These are phyloP conservation scores for Catalaphyllia jardinei DNA, from an alignment of 64 coral and sea anemone genomes.

Conservation along the genomic window DNA sequence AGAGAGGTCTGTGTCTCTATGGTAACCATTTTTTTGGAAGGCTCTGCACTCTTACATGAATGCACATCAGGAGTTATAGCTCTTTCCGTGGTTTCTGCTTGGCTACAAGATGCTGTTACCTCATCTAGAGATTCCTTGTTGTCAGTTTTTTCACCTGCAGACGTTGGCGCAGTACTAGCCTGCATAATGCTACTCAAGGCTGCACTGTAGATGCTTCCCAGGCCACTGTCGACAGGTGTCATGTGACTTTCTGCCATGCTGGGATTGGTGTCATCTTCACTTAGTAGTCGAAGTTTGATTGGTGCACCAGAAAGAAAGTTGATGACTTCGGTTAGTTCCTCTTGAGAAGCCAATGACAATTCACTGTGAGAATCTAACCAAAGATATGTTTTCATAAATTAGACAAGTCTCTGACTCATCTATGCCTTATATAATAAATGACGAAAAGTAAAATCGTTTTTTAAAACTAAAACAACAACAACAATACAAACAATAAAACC, in stretches of 20 bases:
- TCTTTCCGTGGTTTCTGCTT: slow-evolving; percentile 5
- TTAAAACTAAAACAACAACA: too few relatives aligned
- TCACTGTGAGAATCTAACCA: slow-evolving; percentile 85
- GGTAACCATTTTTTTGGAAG: slow-evolving; percentile 8
- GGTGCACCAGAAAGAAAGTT: slow-evolving; percentile 94
- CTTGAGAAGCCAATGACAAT: slow-evolving; percentile 91
- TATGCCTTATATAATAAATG: too few relatives aligned
- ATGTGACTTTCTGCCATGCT: slow-evolving; percentile 72
- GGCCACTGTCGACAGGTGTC: slow-evolving; percentile 88
- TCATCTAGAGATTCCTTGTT: neutral
- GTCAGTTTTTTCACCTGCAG: neutral
- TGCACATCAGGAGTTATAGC: neutral
- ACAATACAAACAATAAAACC: too few relatives aligned
- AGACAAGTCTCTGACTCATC: neutral
- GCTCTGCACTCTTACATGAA: neutral
- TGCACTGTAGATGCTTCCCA: slow-evolving; percentile 85
- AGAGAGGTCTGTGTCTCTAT: slow-evolving; percentile 42
- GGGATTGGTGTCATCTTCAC: slow-evolving; percentile 61
- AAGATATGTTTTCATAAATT: neutral
- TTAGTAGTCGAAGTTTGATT: slow-evolving; percentile 40
- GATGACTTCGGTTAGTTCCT: slow-evolving; percentile 94
- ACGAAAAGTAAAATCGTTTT: too few relatives aligned
- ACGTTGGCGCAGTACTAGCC: neutral
- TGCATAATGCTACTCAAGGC: slow-evolving; percentile 66
- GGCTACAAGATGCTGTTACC: neutral